phyloP scores from a whole-genome alignment of 2,888 invertebrate genomes.

The Ormyrus thymus region DNA sequence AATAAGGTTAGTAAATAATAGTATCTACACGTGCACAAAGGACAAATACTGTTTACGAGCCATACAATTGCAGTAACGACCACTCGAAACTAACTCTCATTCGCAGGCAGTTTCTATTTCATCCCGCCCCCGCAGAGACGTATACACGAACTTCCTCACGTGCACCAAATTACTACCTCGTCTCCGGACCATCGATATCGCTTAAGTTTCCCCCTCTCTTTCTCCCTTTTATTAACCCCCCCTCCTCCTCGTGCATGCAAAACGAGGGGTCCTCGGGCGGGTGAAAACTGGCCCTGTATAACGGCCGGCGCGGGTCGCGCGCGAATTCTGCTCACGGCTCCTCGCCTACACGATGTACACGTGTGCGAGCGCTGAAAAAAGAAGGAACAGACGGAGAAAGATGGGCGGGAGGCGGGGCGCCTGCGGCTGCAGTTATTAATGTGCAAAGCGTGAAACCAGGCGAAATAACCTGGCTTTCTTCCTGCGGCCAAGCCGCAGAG shows the following conservation, averaged over 20 bases:
- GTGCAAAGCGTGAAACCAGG: slow-evolving; percentile 70
- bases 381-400: slow-evolving; percentile 8
- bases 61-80: no score
- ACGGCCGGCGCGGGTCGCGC: neutral
- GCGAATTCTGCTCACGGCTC: slow-evolving; percentile 25
- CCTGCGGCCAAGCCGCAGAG: slow-evolving; percentile 28
- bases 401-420: slow-evolving; percentile 14
- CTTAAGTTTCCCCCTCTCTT: neutral
- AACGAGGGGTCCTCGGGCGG: slow-evolving; percentile 14
- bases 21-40: no score
- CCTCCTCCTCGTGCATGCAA: slow-evolving; percentile 7
- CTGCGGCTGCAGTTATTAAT: slow-evolving; percentile 66
- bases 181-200: slow-evolving; percentile 15
- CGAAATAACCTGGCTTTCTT: slow-evolving; percentile 66
- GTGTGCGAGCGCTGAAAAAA: slow-evolving; percentile 5
- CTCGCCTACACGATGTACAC: neutral
- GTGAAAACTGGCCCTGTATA: neutral
- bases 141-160: neutral
- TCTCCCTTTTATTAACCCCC: slow-evolving; percentile 19
- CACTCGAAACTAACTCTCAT: no score
- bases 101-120: no score
- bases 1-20: no score
- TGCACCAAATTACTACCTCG: neutral
- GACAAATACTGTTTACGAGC: no score
- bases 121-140: no score